Percentiles rank a stretch among this genome's conserved stretches.
phyloP scores from a whole-genome alignment of 2,113 vertebrate genomes.

The Channa argus region DNA sequence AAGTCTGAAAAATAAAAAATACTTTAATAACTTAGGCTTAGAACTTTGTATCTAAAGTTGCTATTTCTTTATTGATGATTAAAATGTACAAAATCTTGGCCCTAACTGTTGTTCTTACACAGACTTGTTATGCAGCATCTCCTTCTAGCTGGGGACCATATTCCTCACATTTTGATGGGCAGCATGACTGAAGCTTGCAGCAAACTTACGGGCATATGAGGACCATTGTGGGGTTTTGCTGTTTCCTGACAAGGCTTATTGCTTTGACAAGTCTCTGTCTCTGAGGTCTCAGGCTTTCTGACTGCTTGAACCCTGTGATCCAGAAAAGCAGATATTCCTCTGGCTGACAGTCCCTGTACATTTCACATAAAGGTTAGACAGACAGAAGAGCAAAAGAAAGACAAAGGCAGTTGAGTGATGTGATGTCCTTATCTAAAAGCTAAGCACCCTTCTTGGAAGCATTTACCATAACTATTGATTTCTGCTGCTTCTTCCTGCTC shows the following conservation, averaged over 20 bases:
- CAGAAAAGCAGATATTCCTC: constrained; percentile 43
- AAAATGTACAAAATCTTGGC: no score
- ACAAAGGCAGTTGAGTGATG: constrained; percentile 14
- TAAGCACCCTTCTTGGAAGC: constrained; percentile 42
- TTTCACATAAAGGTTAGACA: constrained; percentile 18
- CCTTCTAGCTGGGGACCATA: not conserved
- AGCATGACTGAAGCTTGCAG: not conserved
- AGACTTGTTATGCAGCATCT: not conserved
- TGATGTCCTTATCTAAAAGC: constrained; percentile 64
- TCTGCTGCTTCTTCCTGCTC: constrained; percentile 1
- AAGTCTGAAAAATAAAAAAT: no score
- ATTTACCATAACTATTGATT: constrained; percentile 71
- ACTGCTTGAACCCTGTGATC: constrained; percentile 65
- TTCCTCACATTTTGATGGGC: constrained; percentile 9
- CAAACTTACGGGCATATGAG: constrained; percentile 14
- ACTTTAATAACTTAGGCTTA: no score
- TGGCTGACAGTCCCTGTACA: constrained; percentile 34
- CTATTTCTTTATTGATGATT: no score
- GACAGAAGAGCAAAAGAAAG: constrained; percentile 16
- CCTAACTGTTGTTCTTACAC: not conserved
- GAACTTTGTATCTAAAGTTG: no score
- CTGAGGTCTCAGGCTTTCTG: constrained; percentile 47
- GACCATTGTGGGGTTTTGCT: constrained; percentile 35
- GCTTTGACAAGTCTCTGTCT: constrained; percentile 63
- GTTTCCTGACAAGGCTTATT: constrained; percentile 60